Evolutionary conservation across 1,140 invertebrate genomes (phyloP), one percentile per base, ranked within the genome.

Genomic region (Alviniconcha marisindica): DNA sequence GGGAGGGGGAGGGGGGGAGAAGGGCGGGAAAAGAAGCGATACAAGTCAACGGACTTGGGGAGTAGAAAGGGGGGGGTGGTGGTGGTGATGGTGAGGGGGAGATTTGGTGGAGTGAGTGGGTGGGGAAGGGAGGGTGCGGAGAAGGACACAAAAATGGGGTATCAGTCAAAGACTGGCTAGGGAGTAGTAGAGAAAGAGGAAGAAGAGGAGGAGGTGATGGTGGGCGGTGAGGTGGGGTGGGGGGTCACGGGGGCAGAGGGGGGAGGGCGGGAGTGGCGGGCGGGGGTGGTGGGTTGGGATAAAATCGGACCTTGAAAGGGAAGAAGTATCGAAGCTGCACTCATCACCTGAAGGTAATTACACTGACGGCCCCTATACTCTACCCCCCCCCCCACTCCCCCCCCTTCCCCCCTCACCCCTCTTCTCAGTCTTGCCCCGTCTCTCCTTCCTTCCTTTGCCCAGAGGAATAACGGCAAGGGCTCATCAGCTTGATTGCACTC

Each of bases 291-390:
- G 31, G 74, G 44, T 31, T 14, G 42, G 15, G 31, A 54, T n/a
- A 51, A 31, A 21, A n/a, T 18, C 44, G 60, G 77, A 60, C 14
- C 3, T n/a, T 44, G 73, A 44, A n/a, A 40, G 36, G n/a, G 38
- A 44, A 40, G 42, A 36, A 33, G 31, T 33, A 38, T 71, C 28
- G 18, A 71, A 33, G 63, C 31, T 60, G 77, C 51, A 21, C 24
- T 63, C 77, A 60, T 40, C 77, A 78, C 77, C 77, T 78, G 54
- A 60, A 54, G 77, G 51, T 78, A 78, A 78, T 76, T 76, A 76
- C 31, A 76, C 44, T 40, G 44, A 44, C 38, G 40, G 28, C 28
- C 40, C n/a, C 73, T 44, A 15, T 78, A 60, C 77, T 60, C 51
- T 48, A 33, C 28, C 24, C n/a, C 33, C n/a, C 44, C 28, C 28